Percentiles rank a stretch among this genome's conserved stretches.
Conservation (phyloP, 1,140 invertebrate genomes). For the Neodiprion virginianus region DNA sequence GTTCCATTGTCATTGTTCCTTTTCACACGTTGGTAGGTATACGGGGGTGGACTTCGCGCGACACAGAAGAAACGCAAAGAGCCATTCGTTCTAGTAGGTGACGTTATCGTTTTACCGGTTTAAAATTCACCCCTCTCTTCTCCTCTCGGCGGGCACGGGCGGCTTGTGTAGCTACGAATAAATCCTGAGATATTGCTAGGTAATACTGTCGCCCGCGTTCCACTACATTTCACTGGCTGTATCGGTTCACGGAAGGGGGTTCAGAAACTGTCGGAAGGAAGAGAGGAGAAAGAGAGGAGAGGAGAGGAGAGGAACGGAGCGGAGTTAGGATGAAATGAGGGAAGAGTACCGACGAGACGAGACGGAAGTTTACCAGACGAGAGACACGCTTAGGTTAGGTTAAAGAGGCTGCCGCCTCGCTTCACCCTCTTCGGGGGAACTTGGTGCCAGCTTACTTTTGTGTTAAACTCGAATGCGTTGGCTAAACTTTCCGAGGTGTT, state of each 20-base stretch:
- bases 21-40: too few relatives aligned
- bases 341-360: neutral
- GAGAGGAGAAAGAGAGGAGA: neutral
- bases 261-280: neutral
- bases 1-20: too few relatives aligned
- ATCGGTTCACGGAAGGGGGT: conserved; percentile 35
- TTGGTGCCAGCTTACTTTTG: too few relatives aligned
- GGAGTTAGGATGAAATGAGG: too few relatives aligned
- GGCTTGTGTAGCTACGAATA: conserved; percentile 30
- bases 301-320: neutral
- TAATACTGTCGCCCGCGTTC: conserved; percentile 42
- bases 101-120: conserved; percentile 7
- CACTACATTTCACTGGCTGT: conserved; percentile 50
- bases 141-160: neutral
- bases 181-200: conserved; percentile 46
- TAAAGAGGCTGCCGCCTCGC: neutral
- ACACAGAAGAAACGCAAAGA: neutral
- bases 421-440: too few relatives aligned
- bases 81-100: conserved; percentile 4
- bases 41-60: neutral
- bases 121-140: neutral
- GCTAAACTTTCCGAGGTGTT: too few relatives aligned
- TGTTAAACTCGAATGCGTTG: too few relatives aligned
- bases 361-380: neutral
- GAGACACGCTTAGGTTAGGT: too few relatives aligned